A percentile compares a stretch with the other conserved stretches of the same genome.
These are phyloP conservation scores for Damaliscus lunatus DNA, from an alignment of 2,113 vertebrate genomes.

Conservation along the genomic window DNA sequence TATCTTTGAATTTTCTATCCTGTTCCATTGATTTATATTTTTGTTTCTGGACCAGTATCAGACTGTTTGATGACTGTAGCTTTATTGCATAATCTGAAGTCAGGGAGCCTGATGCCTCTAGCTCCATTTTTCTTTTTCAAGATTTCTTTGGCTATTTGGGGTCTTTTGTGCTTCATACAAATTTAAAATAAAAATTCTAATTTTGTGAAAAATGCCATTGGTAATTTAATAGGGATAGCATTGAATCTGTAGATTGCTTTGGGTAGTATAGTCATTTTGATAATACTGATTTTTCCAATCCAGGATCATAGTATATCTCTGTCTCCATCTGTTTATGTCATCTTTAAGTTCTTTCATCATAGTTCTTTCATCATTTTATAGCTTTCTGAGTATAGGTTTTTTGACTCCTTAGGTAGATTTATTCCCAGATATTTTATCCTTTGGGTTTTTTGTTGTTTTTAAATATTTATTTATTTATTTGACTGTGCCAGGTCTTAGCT, in stretches of 20 bases:
- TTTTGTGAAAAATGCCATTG: background rate
- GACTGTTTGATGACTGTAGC: background rate
- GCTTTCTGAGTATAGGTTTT: background rate
- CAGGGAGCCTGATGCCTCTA: background rate
- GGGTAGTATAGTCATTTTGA: background rate
- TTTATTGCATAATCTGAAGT: background rate
- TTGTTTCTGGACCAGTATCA: background rate
- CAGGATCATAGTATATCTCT: background rate
- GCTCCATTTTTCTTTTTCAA: background rate
- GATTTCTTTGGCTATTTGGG: background rate
- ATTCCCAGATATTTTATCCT: background rate
- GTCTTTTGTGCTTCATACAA: background rate
- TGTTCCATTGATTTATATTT: background rate
- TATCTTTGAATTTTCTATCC: background rate
- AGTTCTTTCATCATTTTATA: background rate
- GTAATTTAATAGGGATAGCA: background rate
- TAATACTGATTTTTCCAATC: background rate
- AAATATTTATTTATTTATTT: background rate
- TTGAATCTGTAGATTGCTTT: background rate
- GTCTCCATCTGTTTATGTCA: background rate
- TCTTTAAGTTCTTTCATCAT: background rate
- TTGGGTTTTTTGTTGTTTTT: background rate
- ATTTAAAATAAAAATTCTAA: background rate
- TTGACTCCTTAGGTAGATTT: background rate
- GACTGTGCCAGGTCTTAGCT: background rate